Evolutionary conservation across 2,888 invertebrate species (phyloP), one percentile per base, ranked within the genome.

Genomic region (Piscicola geometra): DNA sequence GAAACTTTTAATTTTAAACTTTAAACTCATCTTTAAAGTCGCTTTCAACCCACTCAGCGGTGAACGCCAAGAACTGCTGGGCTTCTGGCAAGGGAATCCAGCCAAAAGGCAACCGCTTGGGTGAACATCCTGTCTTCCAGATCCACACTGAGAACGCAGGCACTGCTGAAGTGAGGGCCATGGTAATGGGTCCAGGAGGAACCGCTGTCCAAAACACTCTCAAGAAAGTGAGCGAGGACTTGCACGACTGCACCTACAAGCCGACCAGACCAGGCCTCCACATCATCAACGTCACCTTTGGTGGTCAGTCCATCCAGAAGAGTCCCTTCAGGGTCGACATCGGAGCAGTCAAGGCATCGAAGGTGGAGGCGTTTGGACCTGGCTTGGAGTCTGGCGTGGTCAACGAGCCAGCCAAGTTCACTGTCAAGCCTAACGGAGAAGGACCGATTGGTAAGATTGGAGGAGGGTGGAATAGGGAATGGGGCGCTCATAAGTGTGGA

Each of bases 391-490:
- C 91, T 18, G 94, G 93, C 18, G 89, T 93, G 68, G 92, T 91
- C 64, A 90, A 90, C 25, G 90, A 91, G 83, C 92, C 92, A 2
- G 92, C 93, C 0, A 88, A 90, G 78, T 94, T 94, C 85, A 91
- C 91, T 30, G 93, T 94, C 15, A 93, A 93, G 85, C 93, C 93
- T 0, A 92, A 93, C 85, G 93, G 93, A 15, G 93, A 94, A 86
- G 93, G 93, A 78, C 90, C 91, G 68, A 87, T 94, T 78, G 91
- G 89, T 88, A 84, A 81, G 83, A 9, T 18, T 64, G 5, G n/a
- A n/a, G 25, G 50, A 47, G 21, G n/a, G n/a, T n/a, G n/a, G n/a
- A n/a, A n/a, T n/a, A n/a, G n/a, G n/a, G n/a, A n/a, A n/a, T n/a
- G n/a, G n/a, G n/a, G n/a, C n/a, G n/a, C n/a, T n/a, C n/a, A n/a